These are phyloP conservation scores for Ophonus ardosiacus DNA, from an alignment of 2,888 invertebrate species.

Conservation along the genomic window DNA sequence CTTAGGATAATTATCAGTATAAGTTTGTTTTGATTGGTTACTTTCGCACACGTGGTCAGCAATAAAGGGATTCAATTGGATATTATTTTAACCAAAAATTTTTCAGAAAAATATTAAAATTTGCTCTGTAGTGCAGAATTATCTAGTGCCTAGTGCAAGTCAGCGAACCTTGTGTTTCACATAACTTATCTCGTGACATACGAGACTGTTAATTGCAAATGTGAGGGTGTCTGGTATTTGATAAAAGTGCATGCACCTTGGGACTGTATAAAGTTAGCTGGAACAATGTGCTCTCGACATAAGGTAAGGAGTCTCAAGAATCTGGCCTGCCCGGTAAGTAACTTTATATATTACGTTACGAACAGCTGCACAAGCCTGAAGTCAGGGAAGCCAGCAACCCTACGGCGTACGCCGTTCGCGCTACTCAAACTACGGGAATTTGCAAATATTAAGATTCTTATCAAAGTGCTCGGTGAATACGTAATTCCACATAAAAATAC, in stretches of 20 bases:
- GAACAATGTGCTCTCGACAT: background rate
- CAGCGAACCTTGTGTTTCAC: no score
- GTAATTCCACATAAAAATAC: background rate
- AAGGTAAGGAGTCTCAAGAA: slow-evolving; percentile 34
- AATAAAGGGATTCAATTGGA: no score
- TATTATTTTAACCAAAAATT: no score
- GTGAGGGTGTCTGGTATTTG: background rate
- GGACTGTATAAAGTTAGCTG: background rate
- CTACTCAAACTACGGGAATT: slow-evolving; percentile 8
- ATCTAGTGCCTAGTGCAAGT: no score
- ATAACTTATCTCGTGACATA: no score
- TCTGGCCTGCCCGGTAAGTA: slow-evolving; percentile 40
- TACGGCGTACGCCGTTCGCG: background rate
- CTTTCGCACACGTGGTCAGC: no score
- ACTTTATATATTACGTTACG: slow-evolving; percentile 46
- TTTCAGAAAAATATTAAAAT: no score
- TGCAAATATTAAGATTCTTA: slow-evolving; percentile 35
- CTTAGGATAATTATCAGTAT: no score
- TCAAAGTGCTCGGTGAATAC: slow-evolving; percentile 1
- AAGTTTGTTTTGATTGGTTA: no score
- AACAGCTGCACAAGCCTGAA: slow-evolving; percentile 17
- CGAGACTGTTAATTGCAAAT: no score
- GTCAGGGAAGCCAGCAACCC: background rate
- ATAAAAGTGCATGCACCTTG: background rate
- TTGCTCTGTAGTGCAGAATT: no score